Percentiles rank a stretch among this genome's conserved stretches.
These are phyloP conservation scores for Acanthaster planci DNA, from an alignment of 35 echinoderm and acorn worm species.

Conservation along the genomic window DNA sequence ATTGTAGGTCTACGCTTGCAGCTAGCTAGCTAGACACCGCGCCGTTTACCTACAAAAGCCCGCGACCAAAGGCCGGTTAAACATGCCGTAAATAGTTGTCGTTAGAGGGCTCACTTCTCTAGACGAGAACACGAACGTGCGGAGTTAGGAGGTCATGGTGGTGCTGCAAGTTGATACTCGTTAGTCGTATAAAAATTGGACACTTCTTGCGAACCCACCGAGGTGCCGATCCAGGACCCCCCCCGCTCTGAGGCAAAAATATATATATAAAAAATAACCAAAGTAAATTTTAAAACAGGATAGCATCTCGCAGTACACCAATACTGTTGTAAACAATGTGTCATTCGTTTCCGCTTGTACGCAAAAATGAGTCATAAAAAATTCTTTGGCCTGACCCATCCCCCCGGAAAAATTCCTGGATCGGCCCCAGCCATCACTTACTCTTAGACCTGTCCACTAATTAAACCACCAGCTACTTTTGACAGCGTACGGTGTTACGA, in stretches of 20 bases:
- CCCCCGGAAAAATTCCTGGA: too few species aligned
- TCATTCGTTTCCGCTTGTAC: too few species aligned
- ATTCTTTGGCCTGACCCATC: too few species aligned
- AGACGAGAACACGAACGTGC: neutral
- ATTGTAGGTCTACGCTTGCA: too few species aligned
- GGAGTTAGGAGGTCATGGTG: neutral
- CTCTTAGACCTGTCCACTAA: too few species aligned
- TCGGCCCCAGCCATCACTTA: too few species aligned
- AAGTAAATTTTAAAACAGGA: too few species aligned
- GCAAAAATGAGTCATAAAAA: too few species aligned
- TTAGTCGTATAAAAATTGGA: neutral
- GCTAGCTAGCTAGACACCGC: too few species aligned
- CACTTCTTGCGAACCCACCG: neutral
- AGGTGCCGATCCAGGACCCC: neutral
- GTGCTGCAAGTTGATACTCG: neutral
- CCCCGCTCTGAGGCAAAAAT: neutral
- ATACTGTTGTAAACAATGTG: too few species aligned
- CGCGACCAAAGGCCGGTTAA: neutral
- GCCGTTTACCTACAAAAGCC: neutral
- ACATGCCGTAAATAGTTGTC: neutral
- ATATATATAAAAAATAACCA: neutral
- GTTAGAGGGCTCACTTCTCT: slow-evolving; percentile 12
- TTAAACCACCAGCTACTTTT: too few species aligned
- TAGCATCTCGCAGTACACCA: neutral
- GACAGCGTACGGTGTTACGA: too few species aligned